A percentile compares a stretch with the other conserved stretches of the same genome.
phyloP scores from a whole-genome alignment of 2,888 invertebrate species.

The Epinotia ramella region DNA sequence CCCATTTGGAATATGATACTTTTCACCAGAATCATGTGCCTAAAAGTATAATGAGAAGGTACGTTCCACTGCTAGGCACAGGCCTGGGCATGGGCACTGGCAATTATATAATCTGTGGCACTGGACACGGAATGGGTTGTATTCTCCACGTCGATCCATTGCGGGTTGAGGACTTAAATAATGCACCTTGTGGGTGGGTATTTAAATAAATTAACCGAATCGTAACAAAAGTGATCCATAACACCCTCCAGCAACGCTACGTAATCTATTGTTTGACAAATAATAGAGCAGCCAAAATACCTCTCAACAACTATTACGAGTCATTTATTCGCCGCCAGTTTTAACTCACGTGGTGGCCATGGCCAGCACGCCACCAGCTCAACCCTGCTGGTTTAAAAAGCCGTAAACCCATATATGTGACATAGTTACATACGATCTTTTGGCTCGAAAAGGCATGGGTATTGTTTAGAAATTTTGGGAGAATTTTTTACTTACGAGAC shows the following conservation, averaged over 20 bases:
- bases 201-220: conserved; percentile 7
- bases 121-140: too few species aligned
- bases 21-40: too few species aligned
- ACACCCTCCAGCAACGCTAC: conserved; percentile 17
- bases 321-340: not conserved
- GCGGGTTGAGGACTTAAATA: too few species aligned
- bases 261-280: conserved; percentile 27
- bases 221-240: conserved; percentile 15
- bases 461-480: conserved; percentile 1
- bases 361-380: not conserved
- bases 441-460: not conserved
- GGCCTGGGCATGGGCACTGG: too few species aligned
- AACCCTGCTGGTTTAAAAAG: not conserved
- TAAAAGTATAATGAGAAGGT: too few species aligned
- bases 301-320: conserved; percentile 11
- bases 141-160: too few species aligned
- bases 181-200: not conserved
- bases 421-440: not conserved
- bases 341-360: conserved; percentile 25
- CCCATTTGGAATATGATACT: too few species aligned
- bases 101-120: too few species aligned
- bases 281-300: conserved; percentile 21
- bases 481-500: conserved; percentile 6
- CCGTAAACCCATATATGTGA: not conserved
- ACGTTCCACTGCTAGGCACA: too few species aligned